Conservation (phyloP, 2,113 vertebrate genomes). For the Strix aluco region DNA sequence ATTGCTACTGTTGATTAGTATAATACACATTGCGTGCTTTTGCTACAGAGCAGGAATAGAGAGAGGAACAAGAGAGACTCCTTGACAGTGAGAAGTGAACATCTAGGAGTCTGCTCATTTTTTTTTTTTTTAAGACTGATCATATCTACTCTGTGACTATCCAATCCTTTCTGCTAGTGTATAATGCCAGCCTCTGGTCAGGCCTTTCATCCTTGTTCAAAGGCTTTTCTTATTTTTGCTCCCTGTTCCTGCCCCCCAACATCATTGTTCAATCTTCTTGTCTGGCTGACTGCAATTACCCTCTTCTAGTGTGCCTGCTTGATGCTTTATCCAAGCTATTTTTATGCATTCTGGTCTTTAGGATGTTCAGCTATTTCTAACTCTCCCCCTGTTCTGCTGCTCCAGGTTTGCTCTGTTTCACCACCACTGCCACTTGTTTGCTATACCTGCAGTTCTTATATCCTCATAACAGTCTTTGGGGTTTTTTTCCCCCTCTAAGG, state of each 20-base stretch:
- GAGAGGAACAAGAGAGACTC: background rate
- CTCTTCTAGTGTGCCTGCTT: background rate
- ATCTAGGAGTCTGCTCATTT: background rate
- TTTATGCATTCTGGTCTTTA: background rate
- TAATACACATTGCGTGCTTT: background rate
- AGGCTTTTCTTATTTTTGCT: background rate
- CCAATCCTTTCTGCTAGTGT: background rate
- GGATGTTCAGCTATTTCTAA: background rate
- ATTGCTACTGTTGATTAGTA: background rate
- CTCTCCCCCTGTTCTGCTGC: background rate
- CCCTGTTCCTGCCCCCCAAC: background rate
- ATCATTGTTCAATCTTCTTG: background rate
- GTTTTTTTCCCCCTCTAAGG: rapidly evolving
- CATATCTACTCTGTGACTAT: background rate
- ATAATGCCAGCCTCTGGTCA: background rate
- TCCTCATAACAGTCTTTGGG: background rate
- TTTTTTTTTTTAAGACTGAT: rapidly evolving
- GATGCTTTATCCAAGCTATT: background rate
- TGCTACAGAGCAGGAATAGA: background rate
- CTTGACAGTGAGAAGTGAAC: background rate
- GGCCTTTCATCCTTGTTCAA: background rate
- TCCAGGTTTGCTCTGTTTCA: background rate
- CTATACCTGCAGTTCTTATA: background rate
- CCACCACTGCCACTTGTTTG: background rate
- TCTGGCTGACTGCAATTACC: background rate